Conservation (phyloP, 2,113 vertebrate genomes). For the Bucco capensis region DNA sequence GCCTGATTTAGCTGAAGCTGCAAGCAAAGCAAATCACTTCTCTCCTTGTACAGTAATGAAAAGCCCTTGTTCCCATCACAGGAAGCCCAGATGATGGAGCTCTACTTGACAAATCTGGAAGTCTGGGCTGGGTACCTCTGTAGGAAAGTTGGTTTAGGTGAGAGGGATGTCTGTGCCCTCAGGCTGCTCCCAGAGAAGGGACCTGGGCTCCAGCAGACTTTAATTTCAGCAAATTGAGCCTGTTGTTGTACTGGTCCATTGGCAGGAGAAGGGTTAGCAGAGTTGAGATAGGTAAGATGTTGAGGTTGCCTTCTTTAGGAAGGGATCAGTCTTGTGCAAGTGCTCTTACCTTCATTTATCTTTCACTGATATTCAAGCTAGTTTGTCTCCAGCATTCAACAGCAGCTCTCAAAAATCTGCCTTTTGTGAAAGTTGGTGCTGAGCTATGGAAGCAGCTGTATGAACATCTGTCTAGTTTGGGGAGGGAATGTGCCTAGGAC, state of each 20-base stretch:
- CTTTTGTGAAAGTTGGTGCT: not conserved
- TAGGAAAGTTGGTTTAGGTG: not conserved
- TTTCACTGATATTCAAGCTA: not conserved
- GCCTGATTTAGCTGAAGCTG: slow-evolving; percentile 5
- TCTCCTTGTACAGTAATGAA: not conserved
- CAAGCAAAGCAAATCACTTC: slow-evolving; percentile 20
- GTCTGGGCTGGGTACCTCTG: not conserved
- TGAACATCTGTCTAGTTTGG: slow-evolving; percentile 3
- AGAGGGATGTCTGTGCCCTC: not conserved
- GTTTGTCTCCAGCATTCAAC: not conserved
- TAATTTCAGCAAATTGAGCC: not conserved
- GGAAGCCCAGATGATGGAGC: not conserved
- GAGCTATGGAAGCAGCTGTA: not conserved
- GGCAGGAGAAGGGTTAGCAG: not conserved
- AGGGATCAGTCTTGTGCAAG: not conserved
- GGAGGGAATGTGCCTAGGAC: not conserved
- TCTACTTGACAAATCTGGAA: not conserved
- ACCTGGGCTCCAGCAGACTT: not conserved
- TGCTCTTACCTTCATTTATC: not conserved
- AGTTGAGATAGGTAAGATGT: rapidly evolving
- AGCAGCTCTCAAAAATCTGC: not conserved
- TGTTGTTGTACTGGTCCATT: not conserved
- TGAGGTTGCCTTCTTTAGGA: not conserved
- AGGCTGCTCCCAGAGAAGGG: not conserved
- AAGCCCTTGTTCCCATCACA: not conserved